Conservation (phyloP, 2,113 vertebrate species). For the Enhydra lutris region DNA sequence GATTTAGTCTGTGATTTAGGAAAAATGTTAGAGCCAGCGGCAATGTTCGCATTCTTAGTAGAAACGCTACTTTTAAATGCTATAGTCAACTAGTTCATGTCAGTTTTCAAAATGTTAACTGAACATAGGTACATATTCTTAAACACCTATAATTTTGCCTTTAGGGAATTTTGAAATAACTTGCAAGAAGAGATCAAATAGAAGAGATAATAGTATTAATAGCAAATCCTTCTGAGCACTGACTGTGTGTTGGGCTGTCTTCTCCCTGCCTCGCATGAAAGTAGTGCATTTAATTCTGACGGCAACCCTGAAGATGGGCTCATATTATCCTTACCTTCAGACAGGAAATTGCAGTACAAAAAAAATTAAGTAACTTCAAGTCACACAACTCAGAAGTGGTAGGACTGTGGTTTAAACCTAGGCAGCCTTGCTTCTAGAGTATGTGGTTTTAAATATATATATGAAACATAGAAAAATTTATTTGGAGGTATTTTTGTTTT, state of each 20-base stretch:
- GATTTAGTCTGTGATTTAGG: not conserved
- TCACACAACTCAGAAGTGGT: not conserved
- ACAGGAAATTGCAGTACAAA: not conserved
- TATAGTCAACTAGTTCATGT: not conserved
- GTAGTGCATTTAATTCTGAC: not conserved
- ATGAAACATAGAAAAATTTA: not conserved
- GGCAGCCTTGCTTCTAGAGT: not conserved
- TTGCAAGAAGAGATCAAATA: not conserved
- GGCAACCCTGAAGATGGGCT: not conserved
- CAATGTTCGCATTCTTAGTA: not conserved
- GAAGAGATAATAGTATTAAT: not conserved
- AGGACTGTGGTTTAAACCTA: not conserved
- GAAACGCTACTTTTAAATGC: not conserved
- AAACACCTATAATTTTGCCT: not conserved
- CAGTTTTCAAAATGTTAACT: not conserved
- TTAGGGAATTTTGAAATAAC: slow-evolving; percentile 13
- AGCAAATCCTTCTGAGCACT: not conserved
- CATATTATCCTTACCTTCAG: not conserved
- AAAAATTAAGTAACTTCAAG: not conserved
- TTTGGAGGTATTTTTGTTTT: not conserved
- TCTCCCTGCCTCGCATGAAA: not conserved
- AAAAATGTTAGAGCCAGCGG: not conserved
- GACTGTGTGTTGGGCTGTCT: not conserved
- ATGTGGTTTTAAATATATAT: not conserved
- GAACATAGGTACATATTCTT: not conserved